These are phyloP conservation scores for Sisor rabdophorus DNA, from an alignment of 2,113 vertebrate species.

Conservation along the genomic window DNA sequence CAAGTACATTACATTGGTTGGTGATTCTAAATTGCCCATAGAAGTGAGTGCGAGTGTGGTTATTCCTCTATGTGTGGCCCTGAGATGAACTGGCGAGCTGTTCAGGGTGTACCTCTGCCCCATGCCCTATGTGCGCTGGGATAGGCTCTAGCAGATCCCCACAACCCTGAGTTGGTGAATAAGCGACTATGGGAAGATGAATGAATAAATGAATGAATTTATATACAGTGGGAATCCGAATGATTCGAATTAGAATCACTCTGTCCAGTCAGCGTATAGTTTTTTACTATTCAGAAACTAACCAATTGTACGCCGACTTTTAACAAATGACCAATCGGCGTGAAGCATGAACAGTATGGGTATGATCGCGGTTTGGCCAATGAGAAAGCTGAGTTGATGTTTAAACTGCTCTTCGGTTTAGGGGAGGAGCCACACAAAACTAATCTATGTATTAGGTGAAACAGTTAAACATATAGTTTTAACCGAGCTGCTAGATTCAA, in stretches of 20 bases:
- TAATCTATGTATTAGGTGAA: conserved; percentile 47
- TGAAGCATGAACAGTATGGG: background rate
- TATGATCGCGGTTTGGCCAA: conserved; percentile 50
- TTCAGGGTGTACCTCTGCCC: too few species aligned
- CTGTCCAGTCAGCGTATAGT: conserved; percentile 54
- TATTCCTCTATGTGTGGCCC: too few species aligned
- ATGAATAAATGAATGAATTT: too few species aligned
- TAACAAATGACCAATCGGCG: conserved; percentile 52
- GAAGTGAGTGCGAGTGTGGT: too few species aligned
- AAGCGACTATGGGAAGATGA: too few species aligned
- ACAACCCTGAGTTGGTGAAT: too few species aligned
- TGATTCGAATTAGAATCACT: conserved; percentile 70
- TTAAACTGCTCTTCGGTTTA: conserved; percentile 65
- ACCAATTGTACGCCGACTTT: conserved; percentile 48
- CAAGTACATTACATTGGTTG: too few species aligned
- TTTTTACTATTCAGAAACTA: conserved; percentile 43
- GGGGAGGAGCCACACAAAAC: conserved; percentile 55
- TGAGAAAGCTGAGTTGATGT: conserved; percentile 55
- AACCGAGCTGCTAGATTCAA: background rate
- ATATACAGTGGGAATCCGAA: conserved; percentile 61
- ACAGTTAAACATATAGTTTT: background rate
- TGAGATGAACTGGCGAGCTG: too few species aligned
- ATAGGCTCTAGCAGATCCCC: too few species aligned
- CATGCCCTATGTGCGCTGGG: too few species aligned
- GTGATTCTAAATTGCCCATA: too few species aligned